Conservation (phyloP, 2,888 invertebrate species). For the Leucozona laternaria region DNA sequence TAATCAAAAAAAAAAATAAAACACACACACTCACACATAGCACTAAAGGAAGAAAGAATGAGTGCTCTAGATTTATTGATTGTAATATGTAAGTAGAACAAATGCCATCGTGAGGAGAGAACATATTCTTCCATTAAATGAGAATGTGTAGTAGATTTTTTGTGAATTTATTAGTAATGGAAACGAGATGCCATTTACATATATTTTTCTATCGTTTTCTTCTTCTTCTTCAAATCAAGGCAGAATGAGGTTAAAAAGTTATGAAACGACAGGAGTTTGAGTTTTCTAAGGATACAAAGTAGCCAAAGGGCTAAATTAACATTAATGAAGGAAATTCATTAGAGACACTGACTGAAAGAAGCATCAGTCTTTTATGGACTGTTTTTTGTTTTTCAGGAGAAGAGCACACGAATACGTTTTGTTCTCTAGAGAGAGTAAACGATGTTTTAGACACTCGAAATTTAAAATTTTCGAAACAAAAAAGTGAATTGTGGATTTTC, state of each 20-base stretch:
- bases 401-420: too few relatives aligned
- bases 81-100: conserved; percentile 66
- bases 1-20: neutral
- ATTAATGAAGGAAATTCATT: neutral
- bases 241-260: conserved; percentile 12
- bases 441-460: too few relatives aligned
- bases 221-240: neutral
- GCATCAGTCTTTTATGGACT: neutral
- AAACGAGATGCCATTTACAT: conserved; percentile 37
- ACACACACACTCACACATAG: neutral
- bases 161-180: conserved; percentile 60
- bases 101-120: neutral
- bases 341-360: neutral
- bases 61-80: conserved; percentile 70
- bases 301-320: neutral
- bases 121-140: conserved; percentile 30
- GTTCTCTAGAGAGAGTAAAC: too few relatives aligned
- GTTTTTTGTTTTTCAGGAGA: neutral
- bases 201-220: too few relatives aligned
- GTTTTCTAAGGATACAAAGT: neutral
- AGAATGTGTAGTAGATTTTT: conserved; percentile 29
- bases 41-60: conserved; percentile 5
- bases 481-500: too few relatives aligned
- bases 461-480: too few relatives aligned
- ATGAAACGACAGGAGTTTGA: neutral